Evolutionary conservation across 1,140 invertebrate species (phyloP), one percentile per base, ranked within the genome.

Genomic region (Mya arenaria): DNA sequence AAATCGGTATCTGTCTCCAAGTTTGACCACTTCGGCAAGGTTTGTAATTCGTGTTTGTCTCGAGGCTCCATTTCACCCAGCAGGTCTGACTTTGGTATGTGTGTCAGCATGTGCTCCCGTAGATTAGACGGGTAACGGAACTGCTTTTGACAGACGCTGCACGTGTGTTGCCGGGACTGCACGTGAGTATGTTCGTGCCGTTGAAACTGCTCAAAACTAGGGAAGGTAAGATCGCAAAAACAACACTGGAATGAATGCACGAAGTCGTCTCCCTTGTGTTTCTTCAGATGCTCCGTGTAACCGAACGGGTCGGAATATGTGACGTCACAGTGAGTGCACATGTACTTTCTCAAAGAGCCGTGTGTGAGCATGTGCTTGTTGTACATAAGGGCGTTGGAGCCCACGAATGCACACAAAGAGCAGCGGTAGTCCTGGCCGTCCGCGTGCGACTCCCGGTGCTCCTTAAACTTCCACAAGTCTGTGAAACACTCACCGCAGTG

Each of bases 161-260:
- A 89, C 0, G 85, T 79, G 75, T 89, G 85, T 0, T 73, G 78
- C 60, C 86, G 86, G 13, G 78, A 60, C 41, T 89, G 88, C 1
- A 85, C 85, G 72, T 91, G 90, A 13, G 87, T 83, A 62, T 90
- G 86, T 65, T 90, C 89, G 63, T 91, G 90, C 13, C 82, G 56
- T 25, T 89, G 74, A 62, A 89, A 90, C 66, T 86, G 85, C 6
- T 89, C 86, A 58, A 88, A 90, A 3, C 82, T 84, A 17, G 75
- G 55, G 10, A 88, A 74, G 5, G 44, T 55, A 5, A 65, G 65
- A 4, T 86, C 72, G 48, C 90, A 91, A 68, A 89, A 90, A 39
- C 90, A 89, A 68, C 90, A 91, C 6, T 73, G 36, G 63, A 87
- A 90, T 2, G 71, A 69, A 6, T 52, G 60, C 56, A 88, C 88